Percentiles rank a stretch among this genome's conserved stretches.
phyloP scores from a whole-genome alignment of 2,888 invertebrate genomes.

The Clunio marinus region DNA sequence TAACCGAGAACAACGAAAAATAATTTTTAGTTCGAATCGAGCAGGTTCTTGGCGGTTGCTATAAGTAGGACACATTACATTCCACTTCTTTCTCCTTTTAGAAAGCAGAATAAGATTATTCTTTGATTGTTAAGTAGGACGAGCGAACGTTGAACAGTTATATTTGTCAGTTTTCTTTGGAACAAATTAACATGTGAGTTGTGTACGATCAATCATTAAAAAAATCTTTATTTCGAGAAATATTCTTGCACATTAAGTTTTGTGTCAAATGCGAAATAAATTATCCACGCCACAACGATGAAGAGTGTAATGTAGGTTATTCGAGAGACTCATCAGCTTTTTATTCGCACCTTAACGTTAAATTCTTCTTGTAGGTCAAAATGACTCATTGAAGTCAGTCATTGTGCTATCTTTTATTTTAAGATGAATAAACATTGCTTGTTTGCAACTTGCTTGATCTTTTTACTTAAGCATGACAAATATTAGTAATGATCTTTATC shows the following conservation, averaged over 20 bases:
- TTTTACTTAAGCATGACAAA: background rate
- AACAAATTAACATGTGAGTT: constrained; percentile 9
- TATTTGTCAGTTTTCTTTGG: constrained; percentile 19
- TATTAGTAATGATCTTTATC: too few relatives aligned
- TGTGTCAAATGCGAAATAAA: too few relatives aligned
- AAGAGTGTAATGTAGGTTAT: background rate
- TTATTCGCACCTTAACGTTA: too few relatives aligned
- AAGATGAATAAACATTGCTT: too few relatives aligned
- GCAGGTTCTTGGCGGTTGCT: background rate
- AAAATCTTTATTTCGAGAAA: background rate
- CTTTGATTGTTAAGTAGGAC: constrained; percentile 35
- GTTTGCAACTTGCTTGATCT: too few relatives aligned
- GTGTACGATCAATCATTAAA: background rate
- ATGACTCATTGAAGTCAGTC: too few relatives aligned
- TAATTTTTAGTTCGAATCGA: constrained; percentile 3
- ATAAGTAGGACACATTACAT: constrained; percentile 20
- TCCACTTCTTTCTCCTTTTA: background rate
- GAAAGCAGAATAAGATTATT: constrained; percentile 19
- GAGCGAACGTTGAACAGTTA: constrained; percentile 30
- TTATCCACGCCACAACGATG: background rate
- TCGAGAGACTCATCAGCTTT: background rate
- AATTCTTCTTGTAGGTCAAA: background rate
- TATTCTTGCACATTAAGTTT: background rate
- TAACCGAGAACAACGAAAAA: background rate
- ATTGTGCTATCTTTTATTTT: too few relatives aligned